Conservation (phyloP, 30 jellyfish, hydroid and myxozoan genomes). For the Aurelia aurita complex sp. Pacific region DNA sequence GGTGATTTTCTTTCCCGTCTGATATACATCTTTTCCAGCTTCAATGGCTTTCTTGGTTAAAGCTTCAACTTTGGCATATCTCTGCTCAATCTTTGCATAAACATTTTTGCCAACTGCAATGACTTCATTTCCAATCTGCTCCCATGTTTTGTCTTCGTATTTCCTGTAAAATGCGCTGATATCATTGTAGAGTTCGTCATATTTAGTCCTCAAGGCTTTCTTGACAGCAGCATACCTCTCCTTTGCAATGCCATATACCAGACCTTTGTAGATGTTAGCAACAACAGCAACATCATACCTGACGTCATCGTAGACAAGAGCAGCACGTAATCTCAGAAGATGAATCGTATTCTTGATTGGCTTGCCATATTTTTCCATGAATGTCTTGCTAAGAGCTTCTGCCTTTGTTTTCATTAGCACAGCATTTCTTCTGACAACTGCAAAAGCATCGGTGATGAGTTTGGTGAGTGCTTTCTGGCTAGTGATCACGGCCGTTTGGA, state of each 20-base stretch:
- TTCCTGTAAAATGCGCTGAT: slow-evolving; percentile 42
- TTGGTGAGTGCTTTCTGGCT: slow-evolving; percentile 10
- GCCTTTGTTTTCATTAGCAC: background rate
- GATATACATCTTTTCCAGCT: background rate
- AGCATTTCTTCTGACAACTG: background rate
- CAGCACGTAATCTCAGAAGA: slow-evolving; percentile 47
- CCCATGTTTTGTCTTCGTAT: slow-evolving; percentile 95
- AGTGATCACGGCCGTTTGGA: slow-evolving; percentile 25
- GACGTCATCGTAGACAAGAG: slow-evolving; percentile 72
- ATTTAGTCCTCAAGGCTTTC: slow-evolving; percentile 6
- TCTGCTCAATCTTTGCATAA: slow-evolving; percentile 15
- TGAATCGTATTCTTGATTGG: slow-evolving; percentile 46
- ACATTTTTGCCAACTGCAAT: background rate
- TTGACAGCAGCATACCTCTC: slow-evolving; percentile 50
- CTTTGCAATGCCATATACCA: slow-evolving; percentile 44
- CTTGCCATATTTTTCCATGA: slow-evolving; percentile 30
- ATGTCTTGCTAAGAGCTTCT: slow-evolving; percentile 8
- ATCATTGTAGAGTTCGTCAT: slow-evolving; percentile 23
- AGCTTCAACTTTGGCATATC: slow-evolving; percentile 4
- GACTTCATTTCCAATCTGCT: slow-evolving; percentile 58
- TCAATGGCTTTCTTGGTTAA: slow-evolving; percentile 21
- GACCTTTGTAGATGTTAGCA: slow-evolving; percentile 64
- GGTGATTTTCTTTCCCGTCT: background rate
- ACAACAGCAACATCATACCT: slow-evolving; percentile 65
- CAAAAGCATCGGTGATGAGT: background rate